Percentiles rank a stretch among this genome's conserved stretches.
These are phyloP conservation scores for Zoanthus gigantus DNA, from an alignment of 92 coral and sea anemone species.

Conservation along the genomic window DNA sequence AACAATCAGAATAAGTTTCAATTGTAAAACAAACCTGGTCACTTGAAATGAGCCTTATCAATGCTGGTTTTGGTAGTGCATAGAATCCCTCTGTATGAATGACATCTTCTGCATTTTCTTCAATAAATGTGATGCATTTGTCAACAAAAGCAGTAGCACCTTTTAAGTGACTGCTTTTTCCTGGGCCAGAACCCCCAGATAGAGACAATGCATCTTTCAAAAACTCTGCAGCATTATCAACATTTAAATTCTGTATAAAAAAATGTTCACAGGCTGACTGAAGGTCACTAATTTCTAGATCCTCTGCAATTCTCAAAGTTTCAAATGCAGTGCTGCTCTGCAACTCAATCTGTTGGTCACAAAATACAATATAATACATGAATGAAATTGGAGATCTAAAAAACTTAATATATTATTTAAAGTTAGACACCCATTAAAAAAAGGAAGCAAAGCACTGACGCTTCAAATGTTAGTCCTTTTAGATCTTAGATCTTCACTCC, in stretches of 20 bases:
- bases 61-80: conserved; percentile 83
- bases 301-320: conserved; percentile 85
- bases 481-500: no score
- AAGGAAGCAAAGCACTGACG: no score
- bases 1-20: neutral
- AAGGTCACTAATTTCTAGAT: conserved; percentile 80
- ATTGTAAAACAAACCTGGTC: conserved; percentile 71
- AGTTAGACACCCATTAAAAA: no score
- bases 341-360: conserved; percentile 73
- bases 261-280: conserved; percentile 87
- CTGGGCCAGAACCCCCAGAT: conserved; percentile 67
- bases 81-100: conserved; percentile 87
- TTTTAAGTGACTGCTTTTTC: conserved; percentile 42
- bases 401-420: neutral
- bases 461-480: no score
- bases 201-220: conserved; percentile 85
- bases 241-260: conserved; percentile 77
- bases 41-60: conserved; percentile 90
- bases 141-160: conserved; percentile 84
- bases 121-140: conserved; percentile 84
- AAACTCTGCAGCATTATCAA: conserved; percentile 88
- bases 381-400: neutral
- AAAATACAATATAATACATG: neutral
- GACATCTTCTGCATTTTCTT: conserved; percentile 93
- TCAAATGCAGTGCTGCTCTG: conserved; percentile 80